A percentile compares a stretch with the other conserved stretches of the same genome.
phyloP scores from a whole-genome alignment of 2,888 invertebrate genomes.

The Caenorhabditis sp. region DNA sequence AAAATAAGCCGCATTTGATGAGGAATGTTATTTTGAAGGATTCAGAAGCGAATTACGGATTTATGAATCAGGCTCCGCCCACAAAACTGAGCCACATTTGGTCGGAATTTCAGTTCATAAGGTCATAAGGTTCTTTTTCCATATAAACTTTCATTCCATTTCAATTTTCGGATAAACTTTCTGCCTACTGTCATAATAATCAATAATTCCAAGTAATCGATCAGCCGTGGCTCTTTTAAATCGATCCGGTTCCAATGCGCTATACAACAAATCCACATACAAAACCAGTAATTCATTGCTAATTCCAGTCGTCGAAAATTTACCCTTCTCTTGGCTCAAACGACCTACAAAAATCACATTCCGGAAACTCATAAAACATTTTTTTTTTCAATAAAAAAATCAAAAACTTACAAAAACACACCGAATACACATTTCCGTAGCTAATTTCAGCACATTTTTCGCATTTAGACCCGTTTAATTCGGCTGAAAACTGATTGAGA shows the following conservation, averaged over 20 bases:
- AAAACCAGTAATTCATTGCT: slow-evolving; percentile 13
- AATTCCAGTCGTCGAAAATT: slow-evolving; percentile 10
- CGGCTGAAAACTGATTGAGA: not conserved
- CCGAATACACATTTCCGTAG: slow-evolving; percentile 7
- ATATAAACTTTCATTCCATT: not conserved
- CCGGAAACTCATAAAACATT: no score
- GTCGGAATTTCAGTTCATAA: no score
- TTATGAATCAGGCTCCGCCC: no score
- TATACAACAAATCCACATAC: slow-evolving; percentile 36
- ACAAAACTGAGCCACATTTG: no score
- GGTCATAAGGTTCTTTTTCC: no score
- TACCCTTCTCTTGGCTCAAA: slow-evolving; percentile 4
- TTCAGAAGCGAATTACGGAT: no score
- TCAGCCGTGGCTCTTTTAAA: slow-evolving; percentile 26
- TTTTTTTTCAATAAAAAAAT: not conserved
- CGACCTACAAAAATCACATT: slow-evolving; percentile 29
- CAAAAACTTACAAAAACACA: slow-evolving; percentile 31
- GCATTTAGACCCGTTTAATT: not conserved
- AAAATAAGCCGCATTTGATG: no score
- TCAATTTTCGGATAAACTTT: not conserved
- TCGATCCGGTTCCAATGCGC: slow-evolving; percentile 34
- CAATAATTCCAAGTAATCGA: slow-evolving; percentile 23
- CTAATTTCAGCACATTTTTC: slow-evolving; percentile 3
- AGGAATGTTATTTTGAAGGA: no score
- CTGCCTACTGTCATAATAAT: slow-evolving; percentile 9